Evolutionary conservation across 2,888 invertebrate species (phyloP).

Genomic region (Rhagophthalmus giganteus): DNA sequence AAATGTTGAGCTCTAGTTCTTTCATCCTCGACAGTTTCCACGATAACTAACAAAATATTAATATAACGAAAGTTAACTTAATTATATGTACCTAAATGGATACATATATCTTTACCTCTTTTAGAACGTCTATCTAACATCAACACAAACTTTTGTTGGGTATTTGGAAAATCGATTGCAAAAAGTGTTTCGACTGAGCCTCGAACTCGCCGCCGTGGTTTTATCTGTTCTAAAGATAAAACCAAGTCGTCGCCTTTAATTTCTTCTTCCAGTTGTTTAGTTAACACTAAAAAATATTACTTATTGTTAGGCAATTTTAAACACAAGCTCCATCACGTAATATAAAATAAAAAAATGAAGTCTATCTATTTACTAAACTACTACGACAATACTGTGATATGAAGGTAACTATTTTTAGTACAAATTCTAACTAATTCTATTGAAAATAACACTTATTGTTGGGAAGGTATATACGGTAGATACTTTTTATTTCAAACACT

Average conservation of each 20-base stretch:
- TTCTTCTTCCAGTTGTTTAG: conserved; percentile 57
- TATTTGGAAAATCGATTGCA: conserved; percentile 59
- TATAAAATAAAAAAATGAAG: too few relatives aligned
- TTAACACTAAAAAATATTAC: conserved; percentile 57
- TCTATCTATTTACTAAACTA: too few relatives aligned
- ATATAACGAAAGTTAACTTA: too few relatives aligned
- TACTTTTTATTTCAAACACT: too few relatives aligned
- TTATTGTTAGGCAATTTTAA: too few relatives aligned
- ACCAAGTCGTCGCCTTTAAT: conserved; percentile 60
- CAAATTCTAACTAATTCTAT: too few relatives aligned
- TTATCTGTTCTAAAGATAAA: conserved; percentile 59
- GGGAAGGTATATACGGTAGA: too few relatives aligned
- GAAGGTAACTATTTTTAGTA: too few relatives aligned
- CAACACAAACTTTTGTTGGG: conserved; percentile 59
- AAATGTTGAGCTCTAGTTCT: conserved; percentile 64
- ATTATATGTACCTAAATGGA: too few relatives aligned
- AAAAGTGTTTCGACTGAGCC: conserved; percentile 59
- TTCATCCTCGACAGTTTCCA: conserved; percentile 65
- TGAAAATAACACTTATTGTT: too few relatives aligned
- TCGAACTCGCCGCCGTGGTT: conserved; percentile 55
- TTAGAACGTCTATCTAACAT: conserved; percentile 60
- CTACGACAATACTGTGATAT: too few relatives aligned
- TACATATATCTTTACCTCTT: conserved; percentile 61
- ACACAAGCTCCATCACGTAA: too few relatives aligned
- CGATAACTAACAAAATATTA: conserved; percentile 61